Evolutionary conservation across 2,888 invertebrate genomes (phyloP), one percentile per base, ranked within the genome.

Genomic region (Heliconius charithonia): DNA sequence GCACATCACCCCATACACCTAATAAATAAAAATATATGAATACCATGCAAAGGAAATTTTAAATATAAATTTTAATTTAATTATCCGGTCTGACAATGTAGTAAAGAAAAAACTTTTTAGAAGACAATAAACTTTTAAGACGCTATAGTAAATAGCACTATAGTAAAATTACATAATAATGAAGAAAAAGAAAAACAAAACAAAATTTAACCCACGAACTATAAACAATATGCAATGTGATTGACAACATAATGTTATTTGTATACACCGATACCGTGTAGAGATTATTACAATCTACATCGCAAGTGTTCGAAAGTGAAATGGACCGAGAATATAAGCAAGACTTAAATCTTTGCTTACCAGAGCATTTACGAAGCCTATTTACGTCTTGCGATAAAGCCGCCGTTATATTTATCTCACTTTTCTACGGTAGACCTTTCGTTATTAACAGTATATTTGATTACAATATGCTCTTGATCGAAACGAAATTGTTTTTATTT

Each of bases 251-350:
- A 63, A 41, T 63, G 62, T 37, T 59, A n/a, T 66, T 56, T 32
- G 41, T 59, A 77, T 25, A 25, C 16, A 65, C 19, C 41, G 41
- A 67, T 67, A 51, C 37, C n/a, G 66, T 16, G 41, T 32, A 27
- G n/a, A 72, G 56, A 62, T 77, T 77, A 78, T 70, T 73, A 79
- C 67, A 29, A 65, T 71, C 63, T 62, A n/a, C 41, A 76, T 74
- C 71, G 79, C 69, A 73, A 79, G 79, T 81, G 81, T 81, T 82
- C 67, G 81, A 83, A 81, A 83, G 82, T 81, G 82, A 83, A 82
- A 82, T 81, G 81, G 78, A 77, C 51, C 80, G 81, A 76, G 75
- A 80, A 79, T 81, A 81, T 83, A 81, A 80, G 74, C 67, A 41
- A 41, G 79, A 82, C 78, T 79, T 63, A 79, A 78, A 83, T 82